These are phyloP conservation scores for Dreissena rostriformis DNA, from an alignment of 1,140 invertebrate genomes.

Conservation along the genomic window DNA sequence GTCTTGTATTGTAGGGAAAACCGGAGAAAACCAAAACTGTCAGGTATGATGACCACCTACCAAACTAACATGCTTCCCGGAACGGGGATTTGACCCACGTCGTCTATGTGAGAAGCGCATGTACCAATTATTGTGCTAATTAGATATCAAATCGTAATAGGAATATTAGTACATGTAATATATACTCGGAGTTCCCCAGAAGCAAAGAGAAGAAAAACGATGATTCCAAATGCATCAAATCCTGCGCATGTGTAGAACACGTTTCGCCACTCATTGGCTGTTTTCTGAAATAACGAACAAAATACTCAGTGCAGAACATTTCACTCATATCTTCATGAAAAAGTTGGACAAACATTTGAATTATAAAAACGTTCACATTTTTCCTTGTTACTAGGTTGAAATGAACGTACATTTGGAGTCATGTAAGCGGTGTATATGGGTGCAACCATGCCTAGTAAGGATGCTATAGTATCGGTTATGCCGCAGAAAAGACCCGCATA, in stretches of 20 bases:
- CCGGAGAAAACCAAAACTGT: too few species aligned
- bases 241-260: slow-evolving; percentile 49
- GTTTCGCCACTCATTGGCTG: slow-evolving; percentile 46
- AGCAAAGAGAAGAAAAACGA: slow-evolving; percentile 32
- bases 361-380: not conserved
- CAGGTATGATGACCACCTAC: too few species aligned
- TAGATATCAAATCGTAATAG: too few species aligned
- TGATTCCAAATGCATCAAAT: slow-evolving; percentile 40
- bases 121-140: too few species aligned
- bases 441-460: slow-evolving; percentile 44
- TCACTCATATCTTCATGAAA: not conserved
- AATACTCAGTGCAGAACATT: not conserved
- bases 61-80: too few species aligned
- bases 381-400: not conserved
- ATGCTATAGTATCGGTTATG: slow-evolving; percentile 62
- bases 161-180: too few species aligned
- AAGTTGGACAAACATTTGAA: not conserved
- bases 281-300: slow-evolving; percentile 13
- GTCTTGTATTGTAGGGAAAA: too few species aligned
- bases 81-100: too few species aligned
- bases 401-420: slow-evolving; percentile 47
- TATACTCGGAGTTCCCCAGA: slow-evolving; percentile 39
- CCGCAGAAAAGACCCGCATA: slow-evolving; percentile 91
- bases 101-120: too few species aligned
- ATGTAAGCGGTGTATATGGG: slow-evolving; percentile 32